Evolutionary conservation across 1,140 invertebrate genomes (phyloP).

Genomic region (Ctenoplectra terminalis): DNA sequence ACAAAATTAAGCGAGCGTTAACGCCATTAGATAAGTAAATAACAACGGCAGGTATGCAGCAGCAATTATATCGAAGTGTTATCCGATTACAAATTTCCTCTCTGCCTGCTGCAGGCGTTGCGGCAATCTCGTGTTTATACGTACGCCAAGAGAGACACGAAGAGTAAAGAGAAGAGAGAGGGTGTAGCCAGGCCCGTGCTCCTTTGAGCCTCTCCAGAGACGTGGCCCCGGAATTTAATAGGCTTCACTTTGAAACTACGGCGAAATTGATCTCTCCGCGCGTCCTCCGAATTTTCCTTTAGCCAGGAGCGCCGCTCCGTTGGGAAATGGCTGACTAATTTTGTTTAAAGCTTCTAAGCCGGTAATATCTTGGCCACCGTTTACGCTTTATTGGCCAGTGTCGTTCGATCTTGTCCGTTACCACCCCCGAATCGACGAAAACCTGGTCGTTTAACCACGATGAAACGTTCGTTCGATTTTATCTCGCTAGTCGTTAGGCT

Average conservation of each 20-base stretch:
- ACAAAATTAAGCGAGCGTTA: background rate
- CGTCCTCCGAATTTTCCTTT: constrained; percentile 40
- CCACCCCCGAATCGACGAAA: background rate
- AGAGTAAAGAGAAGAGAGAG: background rate
- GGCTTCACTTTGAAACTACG: constrained; percentile 73
- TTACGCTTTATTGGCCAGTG: constrained; percentile 40
- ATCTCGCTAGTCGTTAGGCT: background rate
- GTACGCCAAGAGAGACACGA: background rate
- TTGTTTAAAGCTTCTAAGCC: constrained; percentile 45
- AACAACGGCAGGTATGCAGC: background rate
- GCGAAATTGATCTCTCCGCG: constrained; percentile 64
- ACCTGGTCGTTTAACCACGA: background rate
- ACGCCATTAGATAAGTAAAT: background rate
- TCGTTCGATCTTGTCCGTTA: constrained; percentile 29
- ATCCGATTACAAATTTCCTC: constrained; percentile 67
- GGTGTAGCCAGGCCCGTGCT: constrained; percentile 11
- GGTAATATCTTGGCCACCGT: constrained; percentile 43
- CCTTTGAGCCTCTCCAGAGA: constrained; percentile 69
- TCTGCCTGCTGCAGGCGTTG: constrained; percentile 35
- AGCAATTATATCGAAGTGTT: constrained; percentile 66
- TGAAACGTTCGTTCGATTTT: constrained; percentile 12
- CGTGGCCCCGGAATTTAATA: constrained; percentile 72
- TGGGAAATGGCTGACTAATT: constrained; percentile 52
- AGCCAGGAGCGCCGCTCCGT: constrained; percentile 28
- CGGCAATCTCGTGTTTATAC: constrained; percentile 66